Conservation (phyloP, 2,113 vertebrate species). For the Lichenostomus cassidix region DNA sequence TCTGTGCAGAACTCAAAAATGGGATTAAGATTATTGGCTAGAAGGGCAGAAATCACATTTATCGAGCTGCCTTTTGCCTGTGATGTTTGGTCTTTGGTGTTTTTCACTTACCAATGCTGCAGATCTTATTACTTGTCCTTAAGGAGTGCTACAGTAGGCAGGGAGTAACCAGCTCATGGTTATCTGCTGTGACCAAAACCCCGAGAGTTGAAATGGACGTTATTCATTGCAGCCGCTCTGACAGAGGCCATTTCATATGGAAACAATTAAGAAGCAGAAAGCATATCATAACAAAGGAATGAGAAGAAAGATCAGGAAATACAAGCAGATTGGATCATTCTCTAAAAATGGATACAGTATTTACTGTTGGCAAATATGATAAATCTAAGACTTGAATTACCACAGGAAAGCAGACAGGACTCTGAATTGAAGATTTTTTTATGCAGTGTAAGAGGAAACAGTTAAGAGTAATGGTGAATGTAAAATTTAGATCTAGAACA, state of each 20-base stretch:
- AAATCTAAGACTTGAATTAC: conserved; percentile 8
- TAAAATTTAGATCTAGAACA: neutral
- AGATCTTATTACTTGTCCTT: neutral
- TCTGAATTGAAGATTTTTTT: neutral
- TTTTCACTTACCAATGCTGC: neutral
- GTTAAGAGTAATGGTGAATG: neutral
- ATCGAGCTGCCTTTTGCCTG: neutral
- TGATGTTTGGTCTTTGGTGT: neutral
- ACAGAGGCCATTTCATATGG: conserved; percentile 36
- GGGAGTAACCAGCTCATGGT: neutral
- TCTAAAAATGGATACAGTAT: conserved; percentile 49
- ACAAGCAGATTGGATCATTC: conserved; percentile 12
- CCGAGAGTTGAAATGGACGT: neutral
- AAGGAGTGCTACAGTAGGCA: neutral
- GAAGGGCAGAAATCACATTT: neutral
- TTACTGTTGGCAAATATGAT: conserved; percentile 3
- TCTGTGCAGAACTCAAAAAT: neutral
- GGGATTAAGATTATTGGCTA: neutral
- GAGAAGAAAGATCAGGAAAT: conserved; percentile 61
- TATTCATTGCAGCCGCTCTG: neutral
- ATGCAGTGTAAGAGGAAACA: neutral
- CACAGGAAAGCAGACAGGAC: neutral
- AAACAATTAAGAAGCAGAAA: conserved; percentile 40
- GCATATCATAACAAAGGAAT: conserved; percentile 63
- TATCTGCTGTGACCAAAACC: conserved; percentile 23